Conservation (phyloP, 2,888 invertebrate species). For the Drosophila bunnanda region DNA sequence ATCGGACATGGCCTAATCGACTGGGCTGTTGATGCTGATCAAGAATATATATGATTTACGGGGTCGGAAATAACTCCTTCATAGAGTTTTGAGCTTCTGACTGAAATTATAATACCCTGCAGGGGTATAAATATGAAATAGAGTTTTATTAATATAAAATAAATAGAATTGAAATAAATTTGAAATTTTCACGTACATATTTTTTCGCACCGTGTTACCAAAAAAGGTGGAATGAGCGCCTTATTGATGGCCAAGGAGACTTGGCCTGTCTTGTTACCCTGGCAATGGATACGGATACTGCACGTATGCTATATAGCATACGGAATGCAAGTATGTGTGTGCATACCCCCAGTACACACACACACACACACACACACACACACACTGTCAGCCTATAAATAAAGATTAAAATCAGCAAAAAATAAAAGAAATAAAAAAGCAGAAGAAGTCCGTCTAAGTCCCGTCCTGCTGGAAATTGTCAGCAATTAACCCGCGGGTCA, state of each 20-base stretch:
- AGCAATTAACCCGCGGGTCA: slow-evolving; percentile 77
- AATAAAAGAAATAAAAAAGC: slow-evolving; percentile 50
- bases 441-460: slow-evolving; percentile 54
- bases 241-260: slow-evolving; percentile 66
- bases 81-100: no score
- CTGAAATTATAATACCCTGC: no score
- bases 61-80: no score
- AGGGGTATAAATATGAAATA: no score
- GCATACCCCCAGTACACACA: slow-evolving; percentile 52
- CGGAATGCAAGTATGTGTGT: slow-evolving; percentile 9
- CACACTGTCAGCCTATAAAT: slow-evolving; percentile 64
- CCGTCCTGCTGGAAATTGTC: slow-evolving; percentile 66
- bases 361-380: slow-evolving; percentile 47
- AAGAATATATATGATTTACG: no score
- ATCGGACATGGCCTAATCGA: no score
- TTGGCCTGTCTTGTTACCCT: slow-evolving; percentile 70
- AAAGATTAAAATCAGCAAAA: slow-evolving; percentile 72
- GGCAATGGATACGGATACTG: slow-evolving; percentile 42
- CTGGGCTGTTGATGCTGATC: no score
- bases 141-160: no score
- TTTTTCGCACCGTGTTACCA: slow-evolving; percentile 7
- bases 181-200: no score
- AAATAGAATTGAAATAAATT: no score
- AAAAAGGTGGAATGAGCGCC: slow-evolving; percentile 53
- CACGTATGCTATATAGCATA: slow-evolving; percentile 22